Evolutionary conservation across 2,888 invertebrate species (phyloP).

Genomic region (Aquatica leii): DNA sequence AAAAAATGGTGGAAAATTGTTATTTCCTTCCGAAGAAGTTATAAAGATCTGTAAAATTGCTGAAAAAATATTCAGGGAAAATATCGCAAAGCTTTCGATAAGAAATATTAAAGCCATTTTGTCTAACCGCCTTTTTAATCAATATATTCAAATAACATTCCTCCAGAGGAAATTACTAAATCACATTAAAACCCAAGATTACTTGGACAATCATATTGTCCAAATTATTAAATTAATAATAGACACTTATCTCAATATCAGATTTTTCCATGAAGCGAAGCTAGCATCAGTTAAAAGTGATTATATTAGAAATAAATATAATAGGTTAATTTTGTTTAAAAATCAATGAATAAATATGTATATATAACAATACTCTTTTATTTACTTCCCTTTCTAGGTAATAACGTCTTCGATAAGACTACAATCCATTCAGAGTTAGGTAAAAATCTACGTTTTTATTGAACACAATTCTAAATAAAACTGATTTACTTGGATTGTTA

Average conservation of each 20-base stretch:
- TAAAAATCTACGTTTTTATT: too few species aligned
- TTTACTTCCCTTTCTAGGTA: too few species aligned
- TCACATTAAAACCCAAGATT: conserved; percentile 4
- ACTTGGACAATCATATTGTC: neutral
- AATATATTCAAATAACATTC: neutral
- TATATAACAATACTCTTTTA: neutral
- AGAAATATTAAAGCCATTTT: neutral
- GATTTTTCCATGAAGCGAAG: conserved; percentile 7
- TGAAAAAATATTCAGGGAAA: conserved; percentile 9
- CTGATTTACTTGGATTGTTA: too few species aligned
- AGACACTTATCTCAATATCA: conserved; percentile 10
- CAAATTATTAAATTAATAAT: conserved; percentile 13
- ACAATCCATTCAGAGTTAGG: too few species aligned
- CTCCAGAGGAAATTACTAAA: neutral
- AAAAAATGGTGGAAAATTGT: conserved; percentile 8
- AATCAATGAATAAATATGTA: conserved; percentile 12
- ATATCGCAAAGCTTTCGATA: neutral
- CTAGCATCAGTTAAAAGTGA: neutral
- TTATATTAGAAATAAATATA: conserved; percentile 5
- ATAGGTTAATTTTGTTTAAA: conserved; percentile 14
- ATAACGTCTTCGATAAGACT: too few species aligned
- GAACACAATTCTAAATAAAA: too few species aligned
- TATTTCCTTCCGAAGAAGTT: neutral
- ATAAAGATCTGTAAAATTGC: neutral
- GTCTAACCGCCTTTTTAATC: neutral